Conservation (phyloP, 2,888 invertebrate genomes). For the Augiades crinisus region DNA sequence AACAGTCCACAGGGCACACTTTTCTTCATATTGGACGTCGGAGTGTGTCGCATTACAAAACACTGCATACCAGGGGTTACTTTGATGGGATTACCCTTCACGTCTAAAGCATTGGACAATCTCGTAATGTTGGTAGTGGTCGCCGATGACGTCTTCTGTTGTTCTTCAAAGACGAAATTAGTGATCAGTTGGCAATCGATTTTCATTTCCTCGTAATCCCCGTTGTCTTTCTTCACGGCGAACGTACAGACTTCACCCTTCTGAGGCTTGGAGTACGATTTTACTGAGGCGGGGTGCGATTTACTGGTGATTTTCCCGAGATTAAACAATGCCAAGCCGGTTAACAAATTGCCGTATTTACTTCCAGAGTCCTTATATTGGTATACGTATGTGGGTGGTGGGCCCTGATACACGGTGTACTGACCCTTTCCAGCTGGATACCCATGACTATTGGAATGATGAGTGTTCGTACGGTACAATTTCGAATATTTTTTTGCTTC, state of each 20-base stretch:
- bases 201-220: slow-evolving; percentile 67
- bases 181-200: slow-evolving; percentile 68
- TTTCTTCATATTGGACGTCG: slow-evolving; percentile 52
- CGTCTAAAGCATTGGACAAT: slow-evolving; percentile 62
- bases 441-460: too few species aligned
- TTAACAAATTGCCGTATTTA: slow-evolving; percentile 64
- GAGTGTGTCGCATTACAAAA: slow-evolving; percentile 54
- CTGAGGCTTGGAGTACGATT: slow-evolving; percentile 48
- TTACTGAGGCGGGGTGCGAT: too few species aligned
- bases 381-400: slow-evolving; percentile 66
- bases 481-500: slow-evolving; percentile 34
- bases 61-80: slow-evolving; percentile 70
- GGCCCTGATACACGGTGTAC: slow-evolving; percentile 66
- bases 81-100: slow-evolving; percentile 60
- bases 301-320: slow-evolving; percentile 59
- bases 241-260: slow-evolving; percentile 69
- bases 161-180: slow-evolving; percentile 60
- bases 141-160: slow-evolving; percentile 40
- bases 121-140: slow-evolving; percentile 62
- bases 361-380: slow-evolving; percentile 67
- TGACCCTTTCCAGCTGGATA: too few species aligned
- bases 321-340: slow-evolving; percentile 66
- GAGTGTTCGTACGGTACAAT: too few species aligned
- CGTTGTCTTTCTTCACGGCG: slow-evolving; percentile 62
- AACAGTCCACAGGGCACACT: slow-evolving; percentile 60